Base-by-base conservation (phyloP, 2,888 invertebrate genomes). In the Dorcus hopei region DNA sequence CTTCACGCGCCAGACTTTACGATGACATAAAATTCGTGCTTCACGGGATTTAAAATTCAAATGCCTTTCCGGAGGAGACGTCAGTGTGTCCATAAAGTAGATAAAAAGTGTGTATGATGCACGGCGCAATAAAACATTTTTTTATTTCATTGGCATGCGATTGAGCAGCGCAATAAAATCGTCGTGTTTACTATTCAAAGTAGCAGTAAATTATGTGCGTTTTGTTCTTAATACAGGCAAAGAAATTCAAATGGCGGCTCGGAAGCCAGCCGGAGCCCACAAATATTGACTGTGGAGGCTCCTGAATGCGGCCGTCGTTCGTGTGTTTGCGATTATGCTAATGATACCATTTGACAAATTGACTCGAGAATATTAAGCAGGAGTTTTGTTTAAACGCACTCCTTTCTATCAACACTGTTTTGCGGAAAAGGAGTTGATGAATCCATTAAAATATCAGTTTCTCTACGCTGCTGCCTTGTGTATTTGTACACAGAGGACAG, bases 311-410 rank as follows among this genome's bases (percentile, higher is more conserved):
- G 38, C 53, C 39, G 54, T 19, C 19, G 19, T 19, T 19, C 43
- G 33, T 23, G 47, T 56, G 59, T 58, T 58, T 61, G 58, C 58
- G 59, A 61, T 61, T 61, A 61, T 61, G 64, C 60, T 61, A 61
- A 61, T 60, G 64, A 61, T 52, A 56, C 61, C 61, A 64, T 64
- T 61, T 61, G 58, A 59, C 59, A 61, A 63, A 61, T 58, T 58
- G 59, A 64, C 58, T 59, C 56, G 48, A 49, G 59, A 52, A 59
- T 56, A 56, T 59, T 59, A 59, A 59, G 59, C 52, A 59, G 52
- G 55, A 59, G 52, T 59, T 19, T 52, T 56, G 59, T 59, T 55
- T 56, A 48, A 49, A 45, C 49, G 49, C 50, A 39, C 41, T 38
- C 48, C 51, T 26, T 39, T 14, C 23, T 38, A 48, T 49, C 23